Conservation (phyloP, 2,113 vertebrate genomes). For the Ibidorhyncha struthersii region DNA sequence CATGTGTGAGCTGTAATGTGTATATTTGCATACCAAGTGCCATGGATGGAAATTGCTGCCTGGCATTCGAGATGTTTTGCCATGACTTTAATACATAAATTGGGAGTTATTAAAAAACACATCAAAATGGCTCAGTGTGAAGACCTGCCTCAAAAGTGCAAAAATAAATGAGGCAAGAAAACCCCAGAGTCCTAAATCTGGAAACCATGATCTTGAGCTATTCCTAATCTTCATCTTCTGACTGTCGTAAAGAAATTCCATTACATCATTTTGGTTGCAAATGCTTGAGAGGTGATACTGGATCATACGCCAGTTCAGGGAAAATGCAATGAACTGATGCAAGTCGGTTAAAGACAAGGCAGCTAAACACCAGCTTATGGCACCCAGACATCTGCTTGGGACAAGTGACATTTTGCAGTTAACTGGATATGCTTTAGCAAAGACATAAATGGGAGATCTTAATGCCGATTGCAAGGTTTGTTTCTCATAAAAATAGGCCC, state of each 20-base stretch:
- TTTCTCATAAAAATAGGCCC: slow-evolving; percentile 30
- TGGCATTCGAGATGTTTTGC: not conserved
- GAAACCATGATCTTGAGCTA: not conserved
- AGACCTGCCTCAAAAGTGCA: not conserved
- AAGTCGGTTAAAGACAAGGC: not conserved
- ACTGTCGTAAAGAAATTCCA: not conserved
- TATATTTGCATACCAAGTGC: not conserved
- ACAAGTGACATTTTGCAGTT: slow-evolving; percentile 10
- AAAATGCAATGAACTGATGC: not conserved
- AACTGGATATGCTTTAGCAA: slow-evolving; percentile 2
- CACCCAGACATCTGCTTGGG: not conserved
- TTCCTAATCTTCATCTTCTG: not conserved
- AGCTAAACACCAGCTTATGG: not conserved
- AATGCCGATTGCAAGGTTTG: slow-evolving; percentile 26
- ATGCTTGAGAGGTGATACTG: not conserved
- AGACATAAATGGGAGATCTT: slow-evolving; percentile 10
- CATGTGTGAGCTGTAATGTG: slow-evolving; percentile 17
- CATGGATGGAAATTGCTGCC: not conserved
- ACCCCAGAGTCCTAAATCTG: not conserved
- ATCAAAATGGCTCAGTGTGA: not conserved
- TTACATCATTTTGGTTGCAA: not conserved
- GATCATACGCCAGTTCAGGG: not conserved
- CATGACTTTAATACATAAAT: not conserved
- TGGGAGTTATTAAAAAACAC: not conserved
- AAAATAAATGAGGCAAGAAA: not conserved